Percentiles rank a stretch among this genome's conserved stretches.
These are phyloP conservation scores for Condylura cristata DNA, from an alignment of 2,113 vertebrate genomes.

Conservation along the genomic window DNA sequence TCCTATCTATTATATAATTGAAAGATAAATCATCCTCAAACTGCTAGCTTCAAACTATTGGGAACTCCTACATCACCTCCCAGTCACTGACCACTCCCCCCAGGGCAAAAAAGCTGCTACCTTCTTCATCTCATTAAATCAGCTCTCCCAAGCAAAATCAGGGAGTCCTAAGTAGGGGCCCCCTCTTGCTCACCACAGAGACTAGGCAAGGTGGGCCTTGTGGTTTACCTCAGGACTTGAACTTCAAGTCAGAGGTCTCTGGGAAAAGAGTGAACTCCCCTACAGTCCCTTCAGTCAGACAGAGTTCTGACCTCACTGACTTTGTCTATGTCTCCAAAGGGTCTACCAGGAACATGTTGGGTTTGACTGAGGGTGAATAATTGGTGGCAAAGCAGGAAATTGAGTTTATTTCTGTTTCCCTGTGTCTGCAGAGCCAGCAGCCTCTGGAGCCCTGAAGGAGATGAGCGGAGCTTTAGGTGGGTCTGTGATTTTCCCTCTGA, in stretches of 20 bases:
- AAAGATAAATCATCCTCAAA: background rate
- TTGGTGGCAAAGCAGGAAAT: background rate
- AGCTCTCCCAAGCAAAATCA: background rate
- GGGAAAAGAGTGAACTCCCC: background rate
- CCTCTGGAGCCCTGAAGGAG: background rate
- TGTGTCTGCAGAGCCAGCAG: constrained; percentile 47
- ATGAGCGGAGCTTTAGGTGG: constrained; percentile 45
- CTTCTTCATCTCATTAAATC: background rate
- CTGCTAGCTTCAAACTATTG: background rate
- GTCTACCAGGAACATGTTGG: background rate
- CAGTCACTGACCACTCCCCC: background rate
- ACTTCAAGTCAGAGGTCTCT: background rate
- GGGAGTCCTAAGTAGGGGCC: too few relatives aligned
- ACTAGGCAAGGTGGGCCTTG: background rate
- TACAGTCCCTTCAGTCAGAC: background rate
- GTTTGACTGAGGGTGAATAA: background rate
- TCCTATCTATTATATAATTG: background rate
- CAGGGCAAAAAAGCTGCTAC: background rate
- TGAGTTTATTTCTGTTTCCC: background rate
- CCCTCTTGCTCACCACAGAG: background rate
- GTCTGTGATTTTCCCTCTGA: constrained; percentile 70
- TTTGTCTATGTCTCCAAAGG: background rate
- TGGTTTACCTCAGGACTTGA: background rate
- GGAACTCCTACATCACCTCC: background rate
- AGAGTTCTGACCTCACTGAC: background rate